Conservation (phyloP, 2,113 vertebrate genomes). For the Ageneiosus marmoratus region DNA sequence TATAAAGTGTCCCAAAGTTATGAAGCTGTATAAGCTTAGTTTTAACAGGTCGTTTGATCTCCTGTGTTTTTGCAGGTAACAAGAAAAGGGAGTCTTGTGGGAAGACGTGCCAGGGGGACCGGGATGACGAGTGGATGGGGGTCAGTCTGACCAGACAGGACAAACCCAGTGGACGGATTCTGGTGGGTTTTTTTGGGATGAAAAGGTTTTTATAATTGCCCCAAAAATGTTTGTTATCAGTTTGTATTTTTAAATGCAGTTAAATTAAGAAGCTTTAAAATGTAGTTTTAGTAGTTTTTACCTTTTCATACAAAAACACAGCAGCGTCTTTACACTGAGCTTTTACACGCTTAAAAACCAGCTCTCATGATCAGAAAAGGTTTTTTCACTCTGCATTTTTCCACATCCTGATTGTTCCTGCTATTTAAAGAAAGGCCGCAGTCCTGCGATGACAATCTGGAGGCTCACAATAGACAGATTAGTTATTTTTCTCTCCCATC, state of each 20-base stretch:
- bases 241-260: neutral
- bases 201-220: neutral
- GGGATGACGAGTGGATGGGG: conserved; percentile 97
- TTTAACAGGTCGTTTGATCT: neutral
- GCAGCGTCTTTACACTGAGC: conserved; percentile 22
- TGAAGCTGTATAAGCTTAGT: neutral
- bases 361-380: conserved; percentile 49
- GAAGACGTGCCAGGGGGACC: conserved; percentile 93
- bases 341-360: conserved; percentile 56
- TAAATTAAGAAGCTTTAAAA: neutral
- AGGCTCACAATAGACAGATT: conserved; percentile 13
- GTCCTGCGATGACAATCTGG: conserved; percentile 1
- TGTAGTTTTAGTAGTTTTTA: no score
- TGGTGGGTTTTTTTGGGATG: conserved; percentile 91
- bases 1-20: neutral
- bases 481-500: conserved; percentile 1
- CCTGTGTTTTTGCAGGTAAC: conserved; percentile 76
- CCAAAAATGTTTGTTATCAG: neutral
- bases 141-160: conserved; percentile 93
- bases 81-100: conserved; percentile 81
- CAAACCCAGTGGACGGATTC: conserved; percentile 79
- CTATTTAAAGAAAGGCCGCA: conserved; percentile 19
- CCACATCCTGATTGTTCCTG: neutral
- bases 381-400: neutral
- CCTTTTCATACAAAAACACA: conserved; percentile 53